Evolutionary conservation across 2,888 invertebrate species (phyloP).

Genomic region (Ceramica pisi): DNA sequence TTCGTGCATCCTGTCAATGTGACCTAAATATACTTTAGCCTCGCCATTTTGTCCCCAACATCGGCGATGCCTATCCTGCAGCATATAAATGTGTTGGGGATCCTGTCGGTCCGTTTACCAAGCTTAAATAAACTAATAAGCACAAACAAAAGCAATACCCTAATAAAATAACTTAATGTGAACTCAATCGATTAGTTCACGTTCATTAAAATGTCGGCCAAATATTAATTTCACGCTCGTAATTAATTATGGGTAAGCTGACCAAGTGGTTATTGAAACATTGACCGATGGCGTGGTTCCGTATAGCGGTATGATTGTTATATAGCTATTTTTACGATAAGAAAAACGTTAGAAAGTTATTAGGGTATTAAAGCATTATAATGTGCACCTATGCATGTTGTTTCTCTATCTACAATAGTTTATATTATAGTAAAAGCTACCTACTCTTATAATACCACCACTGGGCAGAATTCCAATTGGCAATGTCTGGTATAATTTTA

Average conservation of each 20-base stretch:
- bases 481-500: constrained; percentile 13
- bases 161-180: constrained; percentile 24
- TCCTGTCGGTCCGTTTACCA: no score
- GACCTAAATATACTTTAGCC: no score
- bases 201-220: constrained; percentile 53
- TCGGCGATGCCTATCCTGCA: no score
- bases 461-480: constrained; percentile 16
- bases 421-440: not conserved
- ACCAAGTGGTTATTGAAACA: constrained; percentile 42
- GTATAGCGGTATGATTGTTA: constrained; percentile 4
- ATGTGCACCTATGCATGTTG: not conserved
- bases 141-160: not conserved
- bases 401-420: not conserved
- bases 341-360: not conserved
- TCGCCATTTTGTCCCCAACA: no score
- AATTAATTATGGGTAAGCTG: constrained; percentile 56
- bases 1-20: no score
- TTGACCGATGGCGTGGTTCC: constrained; percentile 27
- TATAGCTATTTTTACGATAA: not conserved
- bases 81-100: no score
- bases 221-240: constrained; percentile 64
- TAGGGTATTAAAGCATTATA: not conserved
- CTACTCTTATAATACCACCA: not conserved
- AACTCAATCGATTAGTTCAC: constrained; percentile 48
- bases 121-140: constrained; percentile 1